These are phyloP conservation scores for Vannuccia rotundouncinata DNA, from an alignment of 2,888 invertebrate genomes.

Conservation along the genomic window DNA sequence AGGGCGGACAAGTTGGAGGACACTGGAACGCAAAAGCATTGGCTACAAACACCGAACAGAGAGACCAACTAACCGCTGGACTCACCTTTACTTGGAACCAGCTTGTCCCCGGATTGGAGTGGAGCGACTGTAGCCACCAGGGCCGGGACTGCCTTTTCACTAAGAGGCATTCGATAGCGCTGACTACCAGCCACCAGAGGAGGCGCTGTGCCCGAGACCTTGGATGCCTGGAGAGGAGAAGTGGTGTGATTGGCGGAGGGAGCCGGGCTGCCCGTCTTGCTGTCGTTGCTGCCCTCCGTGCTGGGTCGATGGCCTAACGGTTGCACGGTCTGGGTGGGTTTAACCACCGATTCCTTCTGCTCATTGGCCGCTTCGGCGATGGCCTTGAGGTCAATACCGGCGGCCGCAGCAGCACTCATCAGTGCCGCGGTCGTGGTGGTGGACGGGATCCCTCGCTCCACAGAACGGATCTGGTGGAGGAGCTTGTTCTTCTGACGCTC, in stretches of 20 bases:
- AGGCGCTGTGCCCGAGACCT: background rate
- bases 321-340: background rate
- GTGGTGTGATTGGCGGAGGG: background rate
- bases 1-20: background rate
- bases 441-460: background rate
- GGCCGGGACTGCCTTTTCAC: constrained; percentile 8
- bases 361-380: background rate
- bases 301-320: background rate
- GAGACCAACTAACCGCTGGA: too few species aligned
- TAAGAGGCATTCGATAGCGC: background rate
- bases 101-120: background rate
- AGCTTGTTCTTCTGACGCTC: constrained; percentile 31
- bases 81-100: background rate
- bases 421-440: background rate
- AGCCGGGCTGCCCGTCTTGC: background rate
- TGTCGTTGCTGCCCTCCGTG: background rate
- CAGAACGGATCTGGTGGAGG: constrained; percentile 29
- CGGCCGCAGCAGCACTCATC: background rate
- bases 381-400: background rate
- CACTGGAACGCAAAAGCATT: background rate
- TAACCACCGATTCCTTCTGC: background rate
- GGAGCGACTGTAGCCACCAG: constrained; percentile 2
- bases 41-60: too few species aligned
- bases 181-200: background rate
- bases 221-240: background rate